phyloP scores from a whole-genome alignment of 2,888 invertebrate genomes.

The Thymelicus lineola region DNA sequence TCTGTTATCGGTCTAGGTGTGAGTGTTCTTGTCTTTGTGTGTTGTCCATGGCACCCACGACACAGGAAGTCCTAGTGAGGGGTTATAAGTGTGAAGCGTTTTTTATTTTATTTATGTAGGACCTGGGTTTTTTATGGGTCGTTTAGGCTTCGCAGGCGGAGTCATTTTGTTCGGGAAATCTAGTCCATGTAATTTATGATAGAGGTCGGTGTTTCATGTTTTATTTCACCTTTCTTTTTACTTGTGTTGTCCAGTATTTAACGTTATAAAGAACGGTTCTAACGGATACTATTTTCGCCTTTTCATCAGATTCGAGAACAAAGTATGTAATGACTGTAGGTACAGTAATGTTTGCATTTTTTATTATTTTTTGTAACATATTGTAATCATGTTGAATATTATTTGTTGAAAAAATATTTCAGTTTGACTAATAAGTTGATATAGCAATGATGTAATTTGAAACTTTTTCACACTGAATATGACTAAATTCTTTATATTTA shows the following conservation, averaged over 20 bases:
- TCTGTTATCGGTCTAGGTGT: too few relatives aligned
- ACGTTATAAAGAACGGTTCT: background rate
- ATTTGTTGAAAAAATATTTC: constrained; percentile 10
- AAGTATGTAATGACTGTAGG: constrained; percentile 17
- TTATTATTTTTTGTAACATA: constrained; percentile 39
- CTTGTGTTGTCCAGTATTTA: background rate
- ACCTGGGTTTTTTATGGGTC: too few relatives aligned
- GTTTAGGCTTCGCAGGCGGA: too few relatives aligned
- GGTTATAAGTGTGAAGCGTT: too few relatives aligned
- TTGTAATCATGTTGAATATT: constrained; percentile 45
- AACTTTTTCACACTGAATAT: background rate
- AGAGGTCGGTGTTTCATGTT: background rate
- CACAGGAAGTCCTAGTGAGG: too few relatives aligned
- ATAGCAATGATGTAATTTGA: background rate
- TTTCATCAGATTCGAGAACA: constrained; percentile 19
- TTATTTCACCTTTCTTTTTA: background rate
- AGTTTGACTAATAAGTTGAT: background rate
- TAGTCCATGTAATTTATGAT: background rate
- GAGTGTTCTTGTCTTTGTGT: too few relatives aligned
- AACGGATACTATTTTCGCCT: background rate
- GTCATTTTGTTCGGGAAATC: background rate
- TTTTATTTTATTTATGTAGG: too few relatives aligned
- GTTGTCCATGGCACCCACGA: too few relatives aligned
- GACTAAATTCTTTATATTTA: constrained; percentile 3
- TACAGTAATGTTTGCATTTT: constrained; percentile 26